These are phyloP conservation scores for Whitmania pigra DNA, from an alignment of 1,140 invertebrate species.

Conservation along the genomic window DNA sequence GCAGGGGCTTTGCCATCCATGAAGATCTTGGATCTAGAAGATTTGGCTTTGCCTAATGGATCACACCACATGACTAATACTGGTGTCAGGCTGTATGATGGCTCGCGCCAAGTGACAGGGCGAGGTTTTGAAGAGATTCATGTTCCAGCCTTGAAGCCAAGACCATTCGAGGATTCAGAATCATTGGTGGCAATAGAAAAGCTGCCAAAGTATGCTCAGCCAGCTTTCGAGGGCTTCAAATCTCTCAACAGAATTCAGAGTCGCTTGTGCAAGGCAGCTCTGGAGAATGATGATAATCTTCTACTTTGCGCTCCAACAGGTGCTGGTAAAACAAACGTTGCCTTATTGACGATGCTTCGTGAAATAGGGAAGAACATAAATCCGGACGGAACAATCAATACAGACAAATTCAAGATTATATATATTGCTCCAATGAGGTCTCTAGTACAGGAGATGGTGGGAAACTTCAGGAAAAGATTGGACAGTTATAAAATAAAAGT, in stretches of 20 bases:
- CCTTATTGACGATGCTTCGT: conserved; percentile 81
- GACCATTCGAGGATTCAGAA: conserved; percentile 64
- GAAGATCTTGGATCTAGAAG: conserved; percentile 82
- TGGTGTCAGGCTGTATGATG: conserved; percentile 86
- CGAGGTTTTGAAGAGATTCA: conserved; percentile 97
- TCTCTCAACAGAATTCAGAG: conserved; percentile 91
- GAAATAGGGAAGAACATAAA: conserved; percentile 98
- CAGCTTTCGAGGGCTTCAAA: conserved; percentile 96
- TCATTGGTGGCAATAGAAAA: conserved; percentile 61
- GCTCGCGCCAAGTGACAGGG: conserved; percentile 84
- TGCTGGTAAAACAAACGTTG: conserved; percentile 98
- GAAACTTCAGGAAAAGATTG: conserved; percentile 60
- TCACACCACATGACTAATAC: conserved; percentile 99
- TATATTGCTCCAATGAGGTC: conserved; percentile 98
- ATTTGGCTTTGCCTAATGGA: conserved; percentile 82
- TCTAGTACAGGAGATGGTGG: conserved; percentile 97
- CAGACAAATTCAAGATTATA: conserved; percentile 94
- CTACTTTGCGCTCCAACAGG: conserved; percentile 95
- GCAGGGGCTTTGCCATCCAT: conserved; percentile 40
- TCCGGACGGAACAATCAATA: conserved; percentile 79
- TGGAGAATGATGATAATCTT: conserved; percentile 90
- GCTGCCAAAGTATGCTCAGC: conserved; percentile 89
- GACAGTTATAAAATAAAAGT: conserved; percentile 82
- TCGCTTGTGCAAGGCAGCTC: conserved; percentile 66
- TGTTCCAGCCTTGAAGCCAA: conserved; percentile 93